Evolutionary conservation across 2,888 invertebrate genomes (phyloP).

Genomic region (Thelaira solivaga): DNA sequence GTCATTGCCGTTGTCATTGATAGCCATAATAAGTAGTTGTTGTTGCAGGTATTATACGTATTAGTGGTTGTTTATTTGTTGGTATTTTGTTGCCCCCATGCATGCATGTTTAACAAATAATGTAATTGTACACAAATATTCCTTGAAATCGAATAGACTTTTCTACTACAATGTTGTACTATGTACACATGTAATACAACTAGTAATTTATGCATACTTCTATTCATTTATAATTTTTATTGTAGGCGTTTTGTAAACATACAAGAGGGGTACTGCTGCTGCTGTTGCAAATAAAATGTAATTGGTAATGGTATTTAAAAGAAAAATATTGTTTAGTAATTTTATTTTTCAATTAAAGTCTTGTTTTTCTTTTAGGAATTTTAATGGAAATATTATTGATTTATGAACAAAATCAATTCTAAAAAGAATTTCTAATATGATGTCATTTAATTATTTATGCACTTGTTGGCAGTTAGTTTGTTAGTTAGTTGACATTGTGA

Average conservation of each 20-base stretch:
- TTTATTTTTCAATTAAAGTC: constrained; percentile 33
- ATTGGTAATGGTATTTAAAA: neutral
- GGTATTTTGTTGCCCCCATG: constrained; percentile 65
- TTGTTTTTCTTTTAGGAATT: constrained; percentile 23
- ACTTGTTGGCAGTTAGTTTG: neutral
- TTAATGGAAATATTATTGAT: constrained; percentile 41
- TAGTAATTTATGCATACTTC: neutral
- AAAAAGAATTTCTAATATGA: neutral
- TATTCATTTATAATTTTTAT: constrained; percentile 11
- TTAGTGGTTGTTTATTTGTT: constrained; percentile 15
- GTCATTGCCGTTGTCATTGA: constrained; percentile 11
- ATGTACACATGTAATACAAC: neutral
- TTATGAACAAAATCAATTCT: constrained; percentile 18
- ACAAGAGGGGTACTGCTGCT: neutral
- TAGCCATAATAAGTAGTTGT: neutral
- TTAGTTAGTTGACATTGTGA: no score
- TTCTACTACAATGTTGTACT: constrained; percentile 13
- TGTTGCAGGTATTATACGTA: no score
- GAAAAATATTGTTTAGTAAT: constrained; percentile 30
- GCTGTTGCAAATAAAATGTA: neutral
- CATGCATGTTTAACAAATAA: constrained; percentile 72
- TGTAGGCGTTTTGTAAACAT: constrained; percentile 22
- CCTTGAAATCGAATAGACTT: constrained; percentile 29
- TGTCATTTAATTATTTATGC: constrained; percentile 1
- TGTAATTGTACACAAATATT: constrained; percentile 67